These are phyloP conservation scores for Andrena praecox DNA, from an alignment of 2,888 invertebrate genomes.

Conservation along the genomic window DNA sequence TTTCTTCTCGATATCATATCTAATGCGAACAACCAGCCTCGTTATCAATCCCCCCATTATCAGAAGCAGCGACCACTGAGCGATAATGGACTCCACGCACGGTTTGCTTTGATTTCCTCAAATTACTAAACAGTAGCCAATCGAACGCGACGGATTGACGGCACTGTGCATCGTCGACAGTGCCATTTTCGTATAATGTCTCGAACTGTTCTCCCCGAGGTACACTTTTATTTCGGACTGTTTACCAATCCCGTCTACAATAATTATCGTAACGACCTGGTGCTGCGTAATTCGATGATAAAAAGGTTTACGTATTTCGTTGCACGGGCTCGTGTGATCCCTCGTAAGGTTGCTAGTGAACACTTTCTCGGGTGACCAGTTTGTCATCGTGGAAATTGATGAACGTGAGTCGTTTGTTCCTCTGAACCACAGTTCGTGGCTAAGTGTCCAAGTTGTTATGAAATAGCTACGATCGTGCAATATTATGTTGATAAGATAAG, in stretches of 20 bases:
- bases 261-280: neutral
- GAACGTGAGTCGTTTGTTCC: neutral
- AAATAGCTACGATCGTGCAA: neutral
- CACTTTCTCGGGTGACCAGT: neutral
- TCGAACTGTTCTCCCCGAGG: constrained; percentile 6
- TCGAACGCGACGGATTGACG: constrained; percentile 19
- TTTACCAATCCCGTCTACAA: neutral
- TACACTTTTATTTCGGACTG: neutral
- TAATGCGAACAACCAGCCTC: constrained; percentile 1
- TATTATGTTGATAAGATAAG: constrained; percentile 26
- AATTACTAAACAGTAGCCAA: constrained; percentile 39
- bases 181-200: constrained; percentile 19
- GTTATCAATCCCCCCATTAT: constrained; percentile 52
- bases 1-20: constrained; percentile 57
- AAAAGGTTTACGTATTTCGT: neutral
- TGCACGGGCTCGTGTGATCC: constrained; percentile 1
- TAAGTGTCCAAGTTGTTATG: neutral
- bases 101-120: constrained; percentile 20
- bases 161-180: neutral
- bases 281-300: neutral
- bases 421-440: neutral
- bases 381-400: neutral
- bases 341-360: neutral
- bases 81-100: constrained; percentile 43
- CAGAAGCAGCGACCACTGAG: constrained; percentile 25